phyloP scores from a whole-genome alignment of 2,888 invertebrate genomes.

The Galerucella pusilla region DNA sequence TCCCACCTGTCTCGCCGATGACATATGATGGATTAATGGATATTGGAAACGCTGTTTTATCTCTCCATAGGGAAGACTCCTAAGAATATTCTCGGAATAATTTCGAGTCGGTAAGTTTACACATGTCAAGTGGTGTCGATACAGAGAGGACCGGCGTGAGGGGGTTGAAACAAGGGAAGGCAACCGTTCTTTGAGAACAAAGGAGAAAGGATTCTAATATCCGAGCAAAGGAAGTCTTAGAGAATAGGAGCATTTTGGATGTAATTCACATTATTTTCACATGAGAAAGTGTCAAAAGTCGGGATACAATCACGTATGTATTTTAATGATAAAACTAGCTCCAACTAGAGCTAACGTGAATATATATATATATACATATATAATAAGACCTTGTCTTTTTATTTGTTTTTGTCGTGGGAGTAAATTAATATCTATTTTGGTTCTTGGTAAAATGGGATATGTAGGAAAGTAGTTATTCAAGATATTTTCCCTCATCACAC shows the following conservation, averaged over 20 bases:
- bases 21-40: slow-evolving; percentile 84
- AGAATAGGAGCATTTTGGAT: slow-evolving; percentile 32
- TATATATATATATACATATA: slow-evolving; percentile 26
- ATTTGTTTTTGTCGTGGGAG: not conserved
- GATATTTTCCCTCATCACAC: too few species aligned
- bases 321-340: slow-evolving; percentile 15
- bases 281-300: slow-evolving; percentile 35
- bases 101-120: slow-evolving; percentile 30
- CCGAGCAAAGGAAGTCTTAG: slow-evolving; percentile 33
- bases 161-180: slow-evolving; percentile 38
- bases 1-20: slow-evolving; percentile 57
- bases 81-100: slow-evolving; percentile 27
- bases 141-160: slow-evolving; percentile 48
- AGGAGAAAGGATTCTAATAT: slow-evolving; percentile 41
- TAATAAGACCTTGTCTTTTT: not conserved
- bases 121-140: slow-evolving; percentile 64
- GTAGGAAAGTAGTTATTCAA: too few species aligned
- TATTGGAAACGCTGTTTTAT: slow-evolving; percentile 72
- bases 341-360: not conserved
- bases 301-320: slow-evolving; percentile 16
- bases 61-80: slow-evolving; percentile 43
- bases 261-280: slow-evolving; percentile 40
- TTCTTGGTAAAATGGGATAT: too few species aligned
- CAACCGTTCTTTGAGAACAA: slow-evolving; percentile 42
- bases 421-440: too few species aligned